These are phyloP conservation scores for Todiramphus saurophagus DNA, from an alignment of 2,113 vertebrate genomes.

Conservation along the genomic window DNA sequence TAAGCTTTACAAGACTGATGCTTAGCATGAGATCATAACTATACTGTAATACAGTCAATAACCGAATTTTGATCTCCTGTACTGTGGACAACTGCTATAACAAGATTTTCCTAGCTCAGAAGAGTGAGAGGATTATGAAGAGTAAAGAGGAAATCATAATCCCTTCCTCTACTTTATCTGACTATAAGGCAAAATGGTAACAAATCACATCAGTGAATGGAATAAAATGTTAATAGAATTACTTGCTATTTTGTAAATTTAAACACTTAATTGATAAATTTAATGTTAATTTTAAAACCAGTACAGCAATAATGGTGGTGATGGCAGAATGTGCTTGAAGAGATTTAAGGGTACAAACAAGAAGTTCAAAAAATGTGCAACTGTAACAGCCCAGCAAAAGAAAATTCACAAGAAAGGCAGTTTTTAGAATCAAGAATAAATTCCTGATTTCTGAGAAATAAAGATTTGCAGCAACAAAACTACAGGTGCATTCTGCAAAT, in stretches of 20 bases:
- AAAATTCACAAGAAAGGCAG: background rate
- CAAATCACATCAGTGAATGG: background rate
- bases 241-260: background rate
- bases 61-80: background rate
- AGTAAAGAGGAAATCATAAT: background rate
- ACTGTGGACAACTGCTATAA: background rate
- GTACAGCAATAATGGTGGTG: accelerated
- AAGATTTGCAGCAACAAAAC: background rate
- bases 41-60: background rate
- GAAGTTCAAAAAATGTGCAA: background rate
- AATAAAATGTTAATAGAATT: background rate
- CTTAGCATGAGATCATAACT: background rate
- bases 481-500: background rate
- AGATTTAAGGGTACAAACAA: background rate
- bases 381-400: background rate
- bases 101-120: background rate
- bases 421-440: background rate
- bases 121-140: background rate
- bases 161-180: background rate
- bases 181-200: background rate
- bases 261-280: background rate
- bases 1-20: background rate
- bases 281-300: background rate
- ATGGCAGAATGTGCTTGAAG: background rate
- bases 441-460: background rate